A percentile compares a stretch with the other conserved stretches of the same genome.
These are phyloP conservation scores for Drosophila bocqueti DNA, from an alignment of 1,140 invertebrate species.

Conservation along the genomic window DNA sequence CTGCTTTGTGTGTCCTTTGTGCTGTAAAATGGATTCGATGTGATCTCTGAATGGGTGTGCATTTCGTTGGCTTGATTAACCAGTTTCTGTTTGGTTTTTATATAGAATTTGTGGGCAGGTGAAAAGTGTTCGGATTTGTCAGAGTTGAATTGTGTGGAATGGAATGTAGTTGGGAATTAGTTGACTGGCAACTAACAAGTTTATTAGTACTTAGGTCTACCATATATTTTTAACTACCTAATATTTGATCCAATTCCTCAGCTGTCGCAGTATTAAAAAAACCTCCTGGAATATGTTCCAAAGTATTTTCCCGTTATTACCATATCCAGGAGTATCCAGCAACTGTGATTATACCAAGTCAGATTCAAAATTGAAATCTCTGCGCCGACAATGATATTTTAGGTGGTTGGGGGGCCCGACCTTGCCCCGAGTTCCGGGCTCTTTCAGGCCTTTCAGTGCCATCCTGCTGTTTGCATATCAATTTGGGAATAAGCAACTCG, in stretches of 20 bases:
- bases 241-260: neutral
- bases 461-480: constrained; percentile 73
- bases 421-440: constrained; percentile 8
- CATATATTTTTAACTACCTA: neutral
- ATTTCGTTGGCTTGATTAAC: constrained; percentile 16
- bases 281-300: too few relatives aligned
- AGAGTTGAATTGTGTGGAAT: too few relatives aligned
- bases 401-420: constrained; percentile 22
- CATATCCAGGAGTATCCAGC: constrained; percentile 2
- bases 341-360: constrained; percentile 28
- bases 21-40: neutral
- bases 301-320: neutral
- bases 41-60: constrained; percentile 1
- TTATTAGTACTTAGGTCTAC: neutral
- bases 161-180: neutral
- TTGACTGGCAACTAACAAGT: neutral
- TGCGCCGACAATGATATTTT: constrained; percentile 43
- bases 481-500: constrained; percentile 61
- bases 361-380: constrained; percentile 73
- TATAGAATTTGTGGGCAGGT: neutral
- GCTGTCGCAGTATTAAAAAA: too few relatives aligned
- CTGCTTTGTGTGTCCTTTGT: constrained; percentile 1
- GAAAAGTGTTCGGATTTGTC: neutral
- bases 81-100: constrained; percentile 5
- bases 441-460: constrained; percentile 13